phyloP scores from a whole-genome alignment of 2,888 invertebrate genomes.

The Panopea generosa region DNA sequence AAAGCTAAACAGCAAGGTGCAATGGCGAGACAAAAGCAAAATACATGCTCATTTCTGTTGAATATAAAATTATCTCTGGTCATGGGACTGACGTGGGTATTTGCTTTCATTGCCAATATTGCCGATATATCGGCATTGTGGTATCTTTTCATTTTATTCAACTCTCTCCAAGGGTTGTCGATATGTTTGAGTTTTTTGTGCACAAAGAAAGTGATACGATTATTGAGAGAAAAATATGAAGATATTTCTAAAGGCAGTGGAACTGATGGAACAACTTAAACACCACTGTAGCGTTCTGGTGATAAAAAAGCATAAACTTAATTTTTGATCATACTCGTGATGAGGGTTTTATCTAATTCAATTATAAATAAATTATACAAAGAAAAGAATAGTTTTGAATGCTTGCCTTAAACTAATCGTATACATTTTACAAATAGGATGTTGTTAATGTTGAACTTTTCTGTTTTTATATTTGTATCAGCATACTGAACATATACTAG shows the following conservation, averaged over 20 bases:
- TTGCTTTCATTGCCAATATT: slow-evolving; percentile 85
- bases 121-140: slow-evolving; percentile 81
- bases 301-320: too few relatives aligned
- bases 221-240: slow-evolving; percentile 51
- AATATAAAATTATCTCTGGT: slow-evolving; percentile 82
- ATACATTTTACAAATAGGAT: too few relatives aligned
- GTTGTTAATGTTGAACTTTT: too few relatives aligned
- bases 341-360: too few relatives aligned
- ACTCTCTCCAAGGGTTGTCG: slow-evolving; percentile 88
- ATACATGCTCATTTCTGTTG: slow-evolving; percentile 63
- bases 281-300: too few relatives aligned
- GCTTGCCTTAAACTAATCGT: too few relatives aligned
- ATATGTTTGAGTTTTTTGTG: slow-evolving; percentile 84
- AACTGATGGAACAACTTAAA: too few relatives aligned
- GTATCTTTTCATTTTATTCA: slow-evolving; percentile 86
- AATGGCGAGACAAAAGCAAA: slow-evolving; percentile 39
- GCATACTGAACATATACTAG: too few relatives aligned
- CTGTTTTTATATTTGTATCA: too few relatives aligned
- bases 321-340: too few relatives aligned
- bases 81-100: slow-evolving; percentile 86
- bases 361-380: too few relatives aligned
- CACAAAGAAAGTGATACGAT: slow-evolving; percentile 72
- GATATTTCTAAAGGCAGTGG: slow-evolving; percentile 22
- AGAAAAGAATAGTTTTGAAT: too few relatives aligned
- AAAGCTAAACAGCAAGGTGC: slow-evolving; percentile 50